These are phyloP conservation scores for Luehdorfia chinensis DNA, from an alignment of 1,140 invertebrate species.

Conservation along the genomic window DNA sequence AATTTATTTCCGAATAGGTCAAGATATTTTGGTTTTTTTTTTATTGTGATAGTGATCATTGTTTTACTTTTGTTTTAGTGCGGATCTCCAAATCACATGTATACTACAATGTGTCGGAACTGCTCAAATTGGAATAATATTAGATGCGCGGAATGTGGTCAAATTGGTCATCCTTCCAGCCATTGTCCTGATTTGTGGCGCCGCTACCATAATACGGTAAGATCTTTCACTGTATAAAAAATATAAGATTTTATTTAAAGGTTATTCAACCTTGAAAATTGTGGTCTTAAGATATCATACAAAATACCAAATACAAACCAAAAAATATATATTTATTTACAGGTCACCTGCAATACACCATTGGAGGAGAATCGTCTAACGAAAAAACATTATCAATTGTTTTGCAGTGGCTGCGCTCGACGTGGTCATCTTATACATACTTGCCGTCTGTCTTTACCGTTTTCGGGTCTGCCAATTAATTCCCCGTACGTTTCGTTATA, in stretches of 20 bases:
- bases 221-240: no score
- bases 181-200: constrained; percentile 84
- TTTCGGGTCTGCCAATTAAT: constrained; percentile 56
- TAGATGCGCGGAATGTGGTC: constrained; percentile 78
- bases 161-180: constrained; percentile 77
- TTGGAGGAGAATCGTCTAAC: constrained; percentile 52
- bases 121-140: constrained; percentile 77
- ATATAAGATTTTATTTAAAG: no score
- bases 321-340: constrained; percentile 21
- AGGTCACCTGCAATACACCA: constrained; percentile 61
- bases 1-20: no score
- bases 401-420: constrained; percentile 81
- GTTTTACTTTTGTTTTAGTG: constrained; percentile 74
- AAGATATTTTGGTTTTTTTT: no score
- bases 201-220: constrained; percentile 82
- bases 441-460: constrained; percentile 63
- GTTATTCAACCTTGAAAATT: no score
- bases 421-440: constrained; percentile 80
- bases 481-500: constrained; percentile 56
- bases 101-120: constrained; percentile 78
- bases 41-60: no score
- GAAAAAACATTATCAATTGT: constrained; percentile 60
- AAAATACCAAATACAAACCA: no score
- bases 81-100: constrained; percentile 78
- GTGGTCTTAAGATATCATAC: no score